Evolutionary conservation across 2,888 invertebrate genomes (phyloP).

Genomic region (Masnerella sp.): DNA sequence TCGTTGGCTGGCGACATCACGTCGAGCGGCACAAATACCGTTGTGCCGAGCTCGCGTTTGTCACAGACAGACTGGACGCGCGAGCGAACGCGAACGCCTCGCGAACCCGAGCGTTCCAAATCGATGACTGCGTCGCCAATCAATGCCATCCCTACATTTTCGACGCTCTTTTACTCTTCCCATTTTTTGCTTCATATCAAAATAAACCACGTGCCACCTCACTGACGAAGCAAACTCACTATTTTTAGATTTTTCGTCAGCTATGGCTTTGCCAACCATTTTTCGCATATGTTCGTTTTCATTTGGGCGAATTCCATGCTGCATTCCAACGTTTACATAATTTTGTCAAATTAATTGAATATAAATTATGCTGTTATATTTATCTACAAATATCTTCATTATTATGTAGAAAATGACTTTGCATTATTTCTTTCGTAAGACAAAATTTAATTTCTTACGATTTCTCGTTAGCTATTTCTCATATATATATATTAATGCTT

Average conservation of each 20-base stretch:
- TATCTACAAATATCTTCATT: too few relatives aligned
- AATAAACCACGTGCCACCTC: constrained; percentile 19
- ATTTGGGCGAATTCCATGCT: too few relatives aligned
- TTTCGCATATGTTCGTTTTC: too few relatives aligned
- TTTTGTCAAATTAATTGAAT: too few relatives aligned
- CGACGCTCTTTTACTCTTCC: constrained; percentile 29
- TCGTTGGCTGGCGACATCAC: constrained; percentile 66
- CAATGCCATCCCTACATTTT: constrained; percentile 36
- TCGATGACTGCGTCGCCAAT: constrained; percentile 45
- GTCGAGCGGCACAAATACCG: constrained; percentile 70
- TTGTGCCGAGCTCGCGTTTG: constrained; percentile 50
- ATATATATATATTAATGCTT: too few relatives aligned
- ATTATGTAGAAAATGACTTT: too few relatives aligned
- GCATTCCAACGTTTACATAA: too few relatives aligned
- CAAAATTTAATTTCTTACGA: too few relatives aligned
- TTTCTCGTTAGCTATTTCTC: too few relatives aligned
- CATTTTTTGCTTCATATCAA: constrained; percentile 25
- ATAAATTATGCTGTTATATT: too few relatives aligned
- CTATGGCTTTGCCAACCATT: too few relatives aligned
- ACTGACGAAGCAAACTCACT: constrained; percentile 1
- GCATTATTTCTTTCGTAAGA: too few relatives aligned
- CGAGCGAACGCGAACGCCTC: constrained; percentile 25
- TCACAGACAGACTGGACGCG: constrained; percentile 50
- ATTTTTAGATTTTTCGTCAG: constrained; percentile 21
- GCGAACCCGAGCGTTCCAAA: constrained; percentile 43